Evolutionary conservation across 2,888 invertebrate species (phyloP), one percentile per base, ranked within the genome.

Genomic region (Drosophila neutralis): DNA sequence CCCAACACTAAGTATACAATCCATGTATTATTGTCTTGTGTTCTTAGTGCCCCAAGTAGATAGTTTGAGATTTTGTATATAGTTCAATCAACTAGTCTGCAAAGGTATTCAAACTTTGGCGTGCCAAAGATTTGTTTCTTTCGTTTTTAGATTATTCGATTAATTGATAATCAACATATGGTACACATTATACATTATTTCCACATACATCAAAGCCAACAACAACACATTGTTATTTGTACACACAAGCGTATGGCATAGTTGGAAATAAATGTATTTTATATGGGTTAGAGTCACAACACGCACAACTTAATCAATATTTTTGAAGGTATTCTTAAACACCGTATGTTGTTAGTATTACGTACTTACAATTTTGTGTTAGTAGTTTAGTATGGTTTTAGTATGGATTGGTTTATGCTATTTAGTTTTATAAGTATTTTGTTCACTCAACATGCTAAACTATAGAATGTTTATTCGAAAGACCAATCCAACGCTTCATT

Each of bases 381-480:
- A 45, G 42, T 63, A 56, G 36, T 54, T 48, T 68, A 60, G 60
- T 63, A 42, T 65, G 69, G 40, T 56, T 65, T 69, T 66, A 56
- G 52, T 59, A 53, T 73, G 61, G 63, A 49, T 73, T 82, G 73
- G 49, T 73, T 74, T 29, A 45, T 76, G 63, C 56, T 73, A 35
- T 42, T 56, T 57, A 36, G 49, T 69, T 69, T 69, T 63, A 63
- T 72, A 69, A 78, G 58, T 73, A 60, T 62, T 58, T 61, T 78
- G 54, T 78, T 86, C 82, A 78, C 81, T 83, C 76, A 83, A 88
- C 87, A 88, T 88, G 87, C 87, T 78, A 76, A 80, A 80, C 83
- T 83, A 87, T 82, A 76, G 78, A 80, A 71, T 76, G 57, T 80
- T 78, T 77, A 69, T 75, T 82, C 61, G 69, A 72, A 76, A 71